Base-by-base conservation (phyloP, 2,113 vertebrate species). In the Gymnorhina tibicen region DNA sequence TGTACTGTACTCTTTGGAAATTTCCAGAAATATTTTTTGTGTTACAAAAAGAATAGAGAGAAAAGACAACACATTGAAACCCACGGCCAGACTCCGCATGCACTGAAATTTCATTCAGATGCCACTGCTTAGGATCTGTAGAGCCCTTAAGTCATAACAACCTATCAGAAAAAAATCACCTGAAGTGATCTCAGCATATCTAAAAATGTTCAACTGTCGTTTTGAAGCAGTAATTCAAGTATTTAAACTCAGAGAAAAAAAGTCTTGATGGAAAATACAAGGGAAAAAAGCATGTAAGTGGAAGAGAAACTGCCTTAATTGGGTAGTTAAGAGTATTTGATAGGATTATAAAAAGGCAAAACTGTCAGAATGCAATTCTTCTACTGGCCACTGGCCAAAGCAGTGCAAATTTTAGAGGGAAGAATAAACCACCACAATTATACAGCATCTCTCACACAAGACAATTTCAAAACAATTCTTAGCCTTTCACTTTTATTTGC, bases 131-230 rank as follows among this genome's bases (percentile, higher is more conserved):
- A 87, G 64, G 62, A 84, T 95, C 90, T 92, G 77, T 73, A 86
- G 46, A 94, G 62, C 85, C 87, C 90, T 96, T 84, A 93, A 95
- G 93, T 90, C 94, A 95, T 77, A 95, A 96, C 93, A 93, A 93
- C 95, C 93, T 88, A 95, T 94, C 95, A 96, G 88, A 77, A 93
- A 92, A 94, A 94, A 93, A 88, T 92, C 77, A 93, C 80, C 78
- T 69, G 63, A 93, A 96, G 87, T 80, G 52, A 96, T 94, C 90
- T 87, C 80, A 53, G 80, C 56, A 46, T 85, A 89, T 20, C 80
- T 87, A 85, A 95, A 96, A 96, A 91, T 85, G 84, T 91, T 94
- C 89, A 93, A 58, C 87, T 95, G 94, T 91, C 90, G 2, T 93
- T 93, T 89, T 87, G 78, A 96, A 91, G 59, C 66, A 89, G 58